Percentiles rank a stretch among this genome's conserved stretches.
phyloP scores from a whole-genome alignment of 1,140 invertebrate species.

The Zaprionus vittiger region DNA sequence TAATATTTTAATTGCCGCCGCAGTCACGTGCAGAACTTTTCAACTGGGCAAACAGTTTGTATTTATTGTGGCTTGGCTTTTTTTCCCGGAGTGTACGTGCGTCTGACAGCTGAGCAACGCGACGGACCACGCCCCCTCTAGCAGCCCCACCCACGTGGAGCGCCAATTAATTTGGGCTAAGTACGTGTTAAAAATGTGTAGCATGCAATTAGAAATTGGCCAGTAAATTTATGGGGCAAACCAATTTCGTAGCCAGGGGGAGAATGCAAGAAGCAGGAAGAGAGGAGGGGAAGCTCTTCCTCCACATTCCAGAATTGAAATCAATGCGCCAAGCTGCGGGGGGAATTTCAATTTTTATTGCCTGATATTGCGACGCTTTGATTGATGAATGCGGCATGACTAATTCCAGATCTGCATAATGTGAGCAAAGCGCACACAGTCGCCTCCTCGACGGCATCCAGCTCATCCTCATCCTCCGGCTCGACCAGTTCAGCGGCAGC shows the following conservation, averaged over 20 bases:
- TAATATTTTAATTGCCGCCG: conserved; percentile 76
- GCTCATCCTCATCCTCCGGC: conserved; percentile 65
- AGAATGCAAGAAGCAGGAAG: not conserved
- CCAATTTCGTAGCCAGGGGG: not conserved
- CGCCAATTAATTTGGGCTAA: conserved; percentile 57
- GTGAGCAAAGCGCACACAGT: conserved; percentile 68
- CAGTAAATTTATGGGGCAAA: conserved; percentile 46
- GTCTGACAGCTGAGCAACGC: conserved; percentile 57
- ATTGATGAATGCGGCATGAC: conserved; percentile 70
- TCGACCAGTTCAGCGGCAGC: conserved; percentile 70
- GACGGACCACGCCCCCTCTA: not conserved
- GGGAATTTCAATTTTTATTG: conserved; percentile 63
- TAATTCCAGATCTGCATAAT: conserved; percentile 69
- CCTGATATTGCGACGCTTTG: conserved; percentile 48
- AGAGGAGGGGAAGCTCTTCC: not conserved
- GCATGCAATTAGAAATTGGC: conserved; percentile 60
- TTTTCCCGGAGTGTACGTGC: conserved; percentile 49
- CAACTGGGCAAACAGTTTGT: conserved; percentile 66
- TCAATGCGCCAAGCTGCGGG: conserved; percentile 30
- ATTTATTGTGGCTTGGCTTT: conserved; percentile 70
- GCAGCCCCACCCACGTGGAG: not conserved
- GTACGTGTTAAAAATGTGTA: conserved; percentile 65
- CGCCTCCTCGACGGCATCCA: conserved; percentile 70
- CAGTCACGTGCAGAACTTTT: conserved; percentile 62
- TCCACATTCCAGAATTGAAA: conserved; percentile 49